Evolutionary conservation across 2,888 invertebrate species (phyloP).

Genomic region (Drosophila hamatofila): DNA sequence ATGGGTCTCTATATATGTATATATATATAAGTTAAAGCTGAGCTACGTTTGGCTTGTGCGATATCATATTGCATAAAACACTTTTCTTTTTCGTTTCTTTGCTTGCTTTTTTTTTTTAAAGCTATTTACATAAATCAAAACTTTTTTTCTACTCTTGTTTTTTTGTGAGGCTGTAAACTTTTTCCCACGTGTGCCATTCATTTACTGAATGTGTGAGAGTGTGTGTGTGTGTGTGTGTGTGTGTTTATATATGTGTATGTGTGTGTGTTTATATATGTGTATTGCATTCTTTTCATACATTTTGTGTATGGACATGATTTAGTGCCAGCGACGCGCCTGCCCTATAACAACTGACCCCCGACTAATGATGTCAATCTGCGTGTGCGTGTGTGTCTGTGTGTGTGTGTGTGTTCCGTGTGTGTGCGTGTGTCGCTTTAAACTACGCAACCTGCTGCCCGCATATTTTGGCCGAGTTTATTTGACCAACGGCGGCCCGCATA

Average conservation of each 20-base stretch:
- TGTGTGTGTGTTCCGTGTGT: neutral
- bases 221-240: slow-evolving; percentile 4
- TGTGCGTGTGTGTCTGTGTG: slow-evolving; percentile 3
- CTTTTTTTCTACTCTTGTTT: slow-evolving; percentile 42
- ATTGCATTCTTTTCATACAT: slow-evolving; percentile 31
- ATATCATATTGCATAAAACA: slow-evolving; percentile 1
- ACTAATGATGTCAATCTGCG: slow-evolving; percentile 75
- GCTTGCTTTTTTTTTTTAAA: slow-evolving; percentile 16
- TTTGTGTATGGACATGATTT: slow-evolving; percentile 49
- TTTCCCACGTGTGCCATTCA: slow-evolving; percentile 72
- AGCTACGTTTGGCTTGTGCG: neutral
- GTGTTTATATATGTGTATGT: neutral
- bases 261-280: neutral
- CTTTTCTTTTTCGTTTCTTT: slow-evolving; percentile 6
- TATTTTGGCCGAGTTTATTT: slow-evolving; percentile 59
- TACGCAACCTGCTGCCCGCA: slow-evolving; percentile 45
- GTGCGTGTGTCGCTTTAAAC: slow-evolving; percentile 57
- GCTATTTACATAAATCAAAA: slow-evolving; percentile 70
- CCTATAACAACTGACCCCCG: slow-evolving; percentile 37
- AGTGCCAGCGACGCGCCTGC: slow-evolving; percentile 36
- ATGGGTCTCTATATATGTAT: slow-evolving; percentile 14
- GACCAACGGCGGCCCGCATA: slow-evolving; percentile 62
- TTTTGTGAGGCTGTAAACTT: slow-evolving; percentile 18
- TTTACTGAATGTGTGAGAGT: slow-evolving; percentile 39
- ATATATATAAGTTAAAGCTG: slow-evolving; percentile 16